A percentile compares a stretch with the other conserved stretches of the same genome.
These are phyloP conservation scores for Pteropus alecto DNA, from an alignment of 2,113 vertebrate species.

Conservation along the genomic window DNA sequence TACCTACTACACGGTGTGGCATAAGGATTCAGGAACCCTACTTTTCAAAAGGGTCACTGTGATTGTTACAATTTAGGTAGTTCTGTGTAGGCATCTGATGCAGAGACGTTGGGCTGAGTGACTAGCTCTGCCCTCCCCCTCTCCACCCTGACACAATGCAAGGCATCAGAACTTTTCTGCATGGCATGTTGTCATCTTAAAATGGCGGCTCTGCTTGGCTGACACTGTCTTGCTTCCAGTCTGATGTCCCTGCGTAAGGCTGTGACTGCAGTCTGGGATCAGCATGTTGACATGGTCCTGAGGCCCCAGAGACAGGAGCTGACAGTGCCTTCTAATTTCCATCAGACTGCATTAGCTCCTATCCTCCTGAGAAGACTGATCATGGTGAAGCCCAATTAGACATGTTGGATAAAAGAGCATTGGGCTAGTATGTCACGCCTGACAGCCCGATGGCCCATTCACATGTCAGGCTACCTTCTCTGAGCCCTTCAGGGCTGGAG, in stretches of 20 bases:
- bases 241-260: neutral
- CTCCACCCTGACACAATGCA: neutral
- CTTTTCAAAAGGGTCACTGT: neutral
- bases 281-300: neutral
- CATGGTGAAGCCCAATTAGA: neutral
- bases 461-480: neutral
- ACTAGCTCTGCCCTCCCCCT: neutral
- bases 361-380: neutral
- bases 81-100: neutral
- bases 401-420: neutral
- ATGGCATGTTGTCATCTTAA: neutral
- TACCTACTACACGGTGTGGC: rapidly evolving
- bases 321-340: conserved; percentile 3
- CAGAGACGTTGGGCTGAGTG: neutral
- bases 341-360: neutral
- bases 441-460: neutral
- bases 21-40: rapidly evolving
- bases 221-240: neutral
- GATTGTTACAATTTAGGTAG: neutral
- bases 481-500: neutral
- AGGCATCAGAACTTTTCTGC: neutral
- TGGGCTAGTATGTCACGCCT: neutral
- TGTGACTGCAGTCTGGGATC: neutral
- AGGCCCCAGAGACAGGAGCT: neutral
- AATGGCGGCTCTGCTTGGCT: neutral